A percentile compares a stretch with the other conserved stretches of the same genome.
Conservation (phyloP, 1,140 invertebrate species). For the Rhopalosiphum maidis region DNA sequence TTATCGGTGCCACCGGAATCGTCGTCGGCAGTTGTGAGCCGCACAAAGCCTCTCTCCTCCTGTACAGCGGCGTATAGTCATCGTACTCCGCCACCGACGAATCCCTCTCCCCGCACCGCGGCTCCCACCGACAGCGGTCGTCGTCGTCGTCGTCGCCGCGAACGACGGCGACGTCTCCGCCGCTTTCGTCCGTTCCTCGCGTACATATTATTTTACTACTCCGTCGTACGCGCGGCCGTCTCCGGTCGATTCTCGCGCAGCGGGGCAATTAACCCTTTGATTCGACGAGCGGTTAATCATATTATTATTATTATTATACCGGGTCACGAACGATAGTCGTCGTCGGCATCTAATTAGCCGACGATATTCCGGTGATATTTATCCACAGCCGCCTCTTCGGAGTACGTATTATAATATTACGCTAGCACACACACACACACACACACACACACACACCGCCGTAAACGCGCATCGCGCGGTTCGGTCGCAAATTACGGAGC, state of each 20-base stretch:
- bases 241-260: background rate
- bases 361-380: background rate
- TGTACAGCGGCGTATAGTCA: background rate
- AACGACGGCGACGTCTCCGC: background rate
- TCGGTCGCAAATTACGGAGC: background rate
- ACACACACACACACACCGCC: no score
- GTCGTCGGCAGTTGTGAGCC: background rate
- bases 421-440: no score
- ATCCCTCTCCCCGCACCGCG: no score
- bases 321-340: background rate
- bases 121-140: background rate
- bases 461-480: background rate
- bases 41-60: background rate
- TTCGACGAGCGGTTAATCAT: background rate
- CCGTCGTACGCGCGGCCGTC: no score
- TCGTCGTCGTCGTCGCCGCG: background rate
- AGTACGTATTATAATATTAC: background rate
- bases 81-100: background rate
- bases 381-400: background rate
- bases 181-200: background rate
- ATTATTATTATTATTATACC: conserved; percentile 21
- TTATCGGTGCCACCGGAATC: conserved; percentile 1
- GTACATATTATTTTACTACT: no score
- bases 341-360: conserved; percentile 22
- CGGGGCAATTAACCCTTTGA: conserved; percentile 9